A percentile compares a stretch with the other conserved stretches of the same genome.
Conservation (phyloP, 2,888 invertebrate genomes). For the Heteropelma amictum region DNA sequence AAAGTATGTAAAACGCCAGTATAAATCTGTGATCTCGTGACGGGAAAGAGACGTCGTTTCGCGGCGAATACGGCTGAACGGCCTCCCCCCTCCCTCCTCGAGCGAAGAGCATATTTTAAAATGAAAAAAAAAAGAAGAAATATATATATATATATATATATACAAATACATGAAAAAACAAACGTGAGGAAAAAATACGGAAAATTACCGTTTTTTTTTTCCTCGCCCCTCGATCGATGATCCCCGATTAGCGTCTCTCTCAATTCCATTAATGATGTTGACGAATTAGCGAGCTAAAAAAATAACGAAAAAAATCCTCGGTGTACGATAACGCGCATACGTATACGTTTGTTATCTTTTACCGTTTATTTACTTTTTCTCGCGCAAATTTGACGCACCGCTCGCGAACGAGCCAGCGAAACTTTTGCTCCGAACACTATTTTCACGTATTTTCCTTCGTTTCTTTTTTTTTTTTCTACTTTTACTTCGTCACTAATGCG, state of each 20-base stretch:
- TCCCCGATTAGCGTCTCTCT: constrained; percentile 27
- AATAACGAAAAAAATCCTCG: neutral
- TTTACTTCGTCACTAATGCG: constrained; percentile 40
- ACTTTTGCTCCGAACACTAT: neutral
- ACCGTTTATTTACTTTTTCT: neutral
- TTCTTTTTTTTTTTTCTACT: no score
- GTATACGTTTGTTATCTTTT: no score
- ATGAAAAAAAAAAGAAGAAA: neutral
- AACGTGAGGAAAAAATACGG: neutral
- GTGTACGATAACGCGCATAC: neutral
- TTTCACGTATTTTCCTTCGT: no score
- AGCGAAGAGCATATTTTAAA: constrained; percentile 13
- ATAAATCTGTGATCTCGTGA: constrained; percentile 58
- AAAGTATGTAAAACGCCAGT: constrained; percentile 52
- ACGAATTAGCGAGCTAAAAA: constrained; percentile 1
- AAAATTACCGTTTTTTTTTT: constrained; percentile 3
- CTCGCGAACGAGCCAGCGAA: neutral
- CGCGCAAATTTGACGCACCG: neutral
- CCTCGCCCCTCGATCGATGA: constrained; percentile 6
- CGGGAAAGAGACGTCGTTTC: constrained; percentile 23
- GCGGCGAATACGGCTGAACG: no score
- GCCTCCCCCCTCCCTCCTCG: no score
- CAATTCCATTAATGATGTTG: constrained; percentile 20
- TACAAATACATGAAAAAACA: neutral
- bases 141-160: no score